Evolutionary conservation across 1,140 invertebrate species (phyloP), one percentile per base, ranked within the genome.

Genomic region (Lasioglossum baleicum): DNA sequence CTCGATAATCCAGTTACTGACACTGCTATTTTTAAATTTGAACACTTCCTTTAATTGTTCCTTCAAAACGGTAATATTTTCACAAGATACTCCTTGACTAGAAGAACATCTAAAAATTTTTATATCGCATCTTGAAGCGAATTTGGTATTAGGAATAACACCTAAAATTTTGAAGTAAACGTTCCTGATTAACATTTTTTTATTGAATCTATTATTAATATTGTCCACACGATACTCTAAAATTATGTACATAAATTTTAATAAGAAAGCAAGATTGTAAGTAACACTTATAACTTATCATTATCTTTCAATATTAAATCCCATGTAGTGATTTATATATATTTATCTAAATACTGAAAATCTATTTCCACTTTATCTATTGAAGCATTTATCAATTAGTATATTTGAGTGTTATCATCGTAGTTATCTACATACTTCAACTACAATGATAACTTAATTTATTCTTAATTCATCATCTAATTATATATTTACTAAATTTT

Each of bases 1-100:
- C 90, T 94, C 93, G 48, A 94, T 84, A 69, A 94, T 91, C 93
- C 93, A 94, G 80, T 91, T 94, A 82, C 92, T 94, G 35, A 92
- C 89, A 56, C 91, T 89, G 17, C 85, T 92, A 22, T 92, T 87
- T 85, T 90, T 92, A 68, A 91, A 92, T 58, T 87, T 84, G 51
- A 94, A 90, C 69, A 93, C 89, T 83, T 93, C 90, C 68, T 89
- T 84, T 35, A 94, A 75, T 60, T 92, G 81, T 58, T 90, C 78
- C 4, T 89, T 76, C n/a, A 91, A 73, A 7, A 75, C 67, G n/a
- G 8, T 53, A 35, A 31, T 10, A 67, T 58, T 51, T 80, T 67
- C 31, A 6, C 4, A 20, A 7, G n/a, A 7, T 4, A n/a, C 3
- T 7, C 35, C 31, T 31, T 17, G 56, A n/a, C 2, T n/a, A 48